These are phyloP conservation scores for Lampris incognitus DNA, from an alignment of 2,113 vertebrate species.

Conservation along the genomic window DNA sequence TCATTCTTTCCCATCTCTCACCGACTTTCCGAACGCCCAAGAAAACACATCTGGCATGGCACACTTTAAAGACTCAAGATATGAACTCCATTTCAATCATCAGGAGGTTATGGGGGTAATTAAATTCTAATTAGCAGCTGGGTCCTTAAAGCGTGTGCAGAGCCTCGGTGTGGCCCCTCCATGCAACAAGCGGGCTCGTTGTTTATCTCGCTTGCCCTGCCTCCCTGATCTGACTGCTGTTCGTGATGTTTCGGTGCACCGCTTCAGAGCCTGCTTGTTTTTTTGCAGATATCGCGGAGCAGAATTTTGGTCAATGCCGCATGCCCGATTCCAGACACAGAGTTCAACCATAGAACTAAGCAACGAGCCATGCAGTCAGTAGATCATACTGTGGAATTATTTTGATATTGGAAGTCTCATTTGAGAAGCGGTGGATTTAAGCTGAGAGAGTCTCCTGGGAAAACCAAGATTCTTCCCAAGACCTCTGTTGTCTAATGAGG, in stretches of 20 bases:
- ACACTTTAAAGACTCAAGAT: not conserved
- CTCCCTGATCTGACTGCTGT: slow-evolving; percentile 48
- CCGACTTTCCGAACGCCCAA: not conserved
- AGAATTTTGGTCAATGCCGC: slow-evolving; percentile 19
- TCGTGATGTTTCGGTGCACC: slow-evolving; percentile 36
- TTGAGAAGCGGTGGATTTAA: slow-evolving; percentile 13
- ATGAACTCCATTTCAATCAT: not conserved
- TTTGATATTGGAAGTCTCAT: slow-evolving; percentile 31
- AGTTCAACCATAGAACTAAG: not conserved
- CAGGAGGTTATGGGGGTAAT: not conserved
- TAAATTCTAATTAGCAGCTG: not conserved
- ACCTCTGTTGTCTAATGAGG: slow-evolving; percentile 55
- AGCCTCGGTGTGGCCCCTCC: slow-evolving; percentile 8
- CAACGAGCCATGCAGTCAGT: not conserved
- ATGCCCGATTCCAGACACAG: slow-evolving; percentile 32
- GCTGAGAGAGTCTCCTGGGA: slow-evolving; percentile 3
- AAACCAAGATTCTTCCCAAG: slow-evolving; percentile 15
- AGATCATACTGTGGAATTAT: not conserved
- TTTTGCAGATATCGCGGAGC: slow-evolving; percentile 11
- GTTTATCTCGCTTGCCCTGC: slow-evolving; percentile 48
- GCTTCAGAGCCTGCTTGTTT: slow-evolving; percentile 16
- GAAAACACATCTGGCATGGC: not conserved
- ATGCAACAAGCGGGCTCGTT: slow-evolving; percentile 16
- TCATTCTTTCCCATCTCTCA: no score
- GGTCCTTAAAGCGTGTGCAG: not conserved